Evolutionary conservation across 2,888 invertebrate species (phyloP), one percentile per base, ranked within the genome.

Genomic region (Morinoia aosen): DNA sequence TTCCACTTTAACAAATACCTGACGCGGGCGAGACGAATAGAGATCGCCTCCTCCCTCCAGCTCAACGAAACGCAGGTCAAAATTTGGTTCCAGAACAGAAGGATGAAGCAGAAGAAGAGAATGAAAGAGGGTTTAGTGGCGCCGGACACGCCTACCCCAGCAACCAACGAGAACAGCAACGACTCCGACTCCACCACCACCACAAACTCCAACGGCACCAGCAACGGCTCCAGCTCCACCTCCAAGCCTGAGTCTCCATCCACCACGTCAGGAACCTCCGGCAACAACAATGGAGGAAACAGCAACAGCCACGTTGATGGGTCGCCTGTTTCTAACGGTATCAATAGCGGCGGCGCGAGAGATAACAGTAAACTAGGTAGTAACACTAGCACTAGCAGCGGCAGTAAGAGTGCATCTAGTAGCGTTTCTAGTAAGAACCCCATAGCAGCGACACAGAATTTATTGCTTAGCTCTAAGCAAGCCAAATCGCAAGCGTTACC

Each of bases 1-100:
- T 99, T 99, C 97, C 99, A 99, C 97, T 99, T 99, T 97, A 99
- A 99, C 98, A 99, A 99, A 97, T 99, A 99, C 98, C 98, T 99
- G 97, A 99, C 99, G 88, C 98, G 99, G 97, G 99, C 99, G 88
- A 98, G 99, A 97, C 98, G 99, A 97, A 99, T 99, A 97, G 99
- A 99, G 97, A 99, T 99, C 97, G 99, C 99, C 0, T 98, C 99
- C 5, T 98, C 99, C 7, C 97, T 99, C 95, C 99, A 99, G 97
- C 98, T 99, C 95, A 99, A 99, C 97, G 99, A 99, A 97, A 99
- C 99, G 2, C 99, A 99, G 98, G 98, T 99, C 76, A 99, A 99
- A 97, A 99, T 99, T 97, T 99, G 99, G 99, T 99, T 99, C 97
- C 99, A 99, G 97, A 99, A 99, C 97, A 98, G 99, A 97, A 98